phyloP scores from a whole-genome alignment of 2,113 vertebrate species.

The Raphicerus campestris region DNA sequence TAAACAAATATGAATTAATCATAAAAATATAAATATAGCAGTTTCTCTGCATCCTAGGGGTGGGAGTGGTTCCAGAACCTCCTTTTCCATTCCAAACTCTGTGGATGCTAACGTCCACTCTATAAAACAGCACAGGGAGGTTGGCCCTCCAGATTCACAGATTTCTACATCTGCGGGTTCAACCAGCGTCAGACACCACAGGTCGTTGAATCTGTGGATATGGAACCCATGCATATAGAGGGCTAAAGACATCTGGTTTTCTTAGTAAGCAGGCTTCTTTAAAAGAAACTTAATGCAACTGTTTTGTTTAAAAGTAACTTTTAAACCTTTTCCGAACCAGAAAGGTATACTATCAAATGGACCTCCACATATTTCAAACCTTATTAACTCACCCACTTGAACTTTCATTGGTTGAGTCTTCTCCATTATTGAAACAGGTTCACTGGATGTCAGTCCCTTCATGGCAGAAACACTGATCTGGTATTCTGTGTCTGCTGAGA shows the following conservation, averaged over 20 bases:
- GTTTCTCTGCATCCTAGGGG: neutral
- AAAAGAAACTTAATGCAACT: neutral
- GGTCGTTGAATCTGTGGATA: neutral
- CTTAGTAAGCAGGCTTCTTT: neutral
- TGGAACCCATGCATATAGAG: neutral
- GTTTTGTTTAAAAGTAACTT: conserved; percentile 2
- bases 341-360: neutral
- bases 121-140: neutral
- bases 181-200: neutral
- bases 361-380: neutral
- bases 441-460: conserved; percentile 89
- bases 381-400: conserved; percentile 88
- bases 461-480: conserved; percentile 91
- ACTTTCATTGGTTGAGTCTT: conserved; percentile 91
- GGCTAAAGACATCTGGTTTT: neutral
- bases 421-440: conserved; percentile 85
- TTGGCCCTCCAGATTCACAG: too few relatives aligned
- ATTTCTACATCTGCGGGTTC: neutral
- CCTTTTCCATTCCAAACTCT: neutral
- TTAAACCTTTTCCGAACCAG: conserved; percentile 4
- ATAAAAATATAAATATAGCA: neutral
- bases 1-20: neutral
- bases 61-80: neutral
- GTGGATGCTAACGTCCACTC: neutral
- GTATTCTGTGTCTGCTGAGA: conserved; percentile 91